A percentile compares a stretch with the other conserved stretches of the same genome.
phyloP scores from a whole-genome alignment of 2,797 vertebrate genomes.

The Eulemur albifrons region DNA sequence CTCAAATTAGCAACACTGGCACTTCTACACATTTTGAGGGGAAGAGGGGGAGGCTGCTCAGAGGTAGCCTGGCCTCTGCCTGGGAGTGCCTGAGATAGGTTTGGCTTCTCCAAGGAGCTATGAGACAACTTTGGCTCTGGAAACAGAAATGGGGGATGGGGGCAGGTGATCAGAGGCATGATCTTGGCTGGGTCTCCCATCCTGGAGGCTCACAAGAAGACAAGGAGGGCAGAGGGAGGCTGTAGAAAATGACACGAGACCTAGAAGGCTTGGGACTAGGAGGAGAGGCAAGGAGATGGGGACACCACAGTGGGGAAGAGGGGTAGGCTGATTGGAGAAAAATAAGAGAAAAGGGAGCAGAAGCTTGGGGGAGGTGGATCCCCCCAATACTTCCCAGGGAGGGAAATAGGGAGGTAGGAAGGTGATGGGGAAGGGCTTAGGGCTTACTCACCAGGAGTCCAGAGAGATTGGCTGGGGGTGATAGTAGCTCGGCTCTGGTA shows the following conservation, averaged over 20 bases:
- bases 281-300: background rate
- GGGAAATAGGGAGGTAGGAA: background rate
- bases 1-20: constrained; percentile 88
- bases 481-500: background rate
- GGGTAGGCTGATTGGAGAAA: background rate
- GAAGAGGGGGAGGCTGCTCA: constrained; percentile 71
- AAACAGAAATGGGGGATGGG: background rate
- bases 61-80: constrained; percentile 73
- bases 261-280: background rate
- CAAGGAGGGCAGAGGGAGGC: background rate
- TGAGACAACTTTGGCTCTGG: constrained; percentile 84
- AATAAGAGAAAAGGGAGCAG: background rate
- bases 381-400: background rate
- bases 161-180: background rate
- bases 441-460: constrained; percentile 60
- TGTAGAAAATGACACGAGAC: background rate
- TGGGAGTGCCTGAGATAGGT: constrained; percentile 48
- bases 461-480: background rate
- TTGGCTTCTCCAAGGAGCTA: constrained; percentile 89
- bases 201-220: background rate
- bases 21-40: constrained; percentile 83
- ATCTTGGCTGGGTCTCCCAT: background rate
- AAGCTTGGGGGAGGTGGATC: background rate
- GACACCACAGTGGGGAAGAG: background rate
- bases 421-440: background rate